Conservation (phyloP, 2,113 vertebrate genomes). For the Microcebus griseorufus region DNA sequence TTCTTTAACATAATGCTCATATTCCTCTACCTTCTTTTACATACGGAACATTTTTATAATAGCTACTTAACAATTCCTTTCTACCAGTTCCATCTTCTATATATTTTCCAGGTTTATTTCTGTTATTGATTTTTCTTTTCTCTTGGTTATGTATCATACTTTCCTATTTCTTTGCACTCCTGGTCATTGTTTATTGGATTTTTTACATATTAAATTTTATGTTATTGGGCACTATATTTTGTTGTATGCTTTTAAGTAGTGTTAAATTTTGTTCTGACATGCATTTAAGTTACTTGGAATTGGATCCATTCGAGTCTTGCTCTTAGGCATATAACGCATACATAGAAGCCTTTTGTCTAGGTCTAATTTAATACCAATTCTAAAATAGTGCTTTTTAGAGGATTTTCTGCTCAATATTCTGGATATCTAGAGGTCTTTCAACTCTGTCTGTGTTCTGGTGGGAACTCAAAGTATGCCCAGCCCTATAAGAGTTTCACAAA, state of each 20-base stretch:
- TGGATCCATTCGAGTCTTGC: not conserved
- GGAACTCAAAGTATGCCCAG: not conserved
- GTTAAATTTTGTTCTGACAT: not conserved
- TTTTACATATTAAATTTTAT: not conserved
- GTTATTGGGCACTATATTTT: not conserved
- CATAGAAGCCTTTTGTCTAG: not conserved
- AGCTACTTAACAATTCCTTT: not conserved
- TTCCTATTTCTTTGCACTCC: not conserved
- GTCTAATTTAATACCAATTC: not conserved
- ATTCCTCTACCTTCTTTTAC: not conserved
- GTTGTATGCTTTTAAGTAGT: constrained; percentile 3
- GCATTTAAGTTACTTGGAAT: not conserved
- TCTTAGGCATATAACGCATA: not conserved
- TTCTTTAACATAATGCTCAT: not conserved
- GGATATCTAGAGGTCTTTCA: not conserved
- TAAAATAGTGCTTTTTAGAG: not conserved
- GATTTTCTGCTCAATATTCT: not conserved
- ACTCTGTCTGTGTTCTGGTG: not conserved
- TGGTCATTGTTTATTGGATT: not conserved
- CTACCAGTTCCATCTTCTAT: not conserved
- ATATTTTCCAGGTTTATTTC: not conserved
- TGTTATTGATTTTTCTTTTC: not conserved
- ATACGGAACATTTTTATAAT: not conserved
- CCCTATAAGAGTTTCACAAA: not conserved
- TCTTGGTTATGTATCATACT: not conserved